These are phyloP conservation scores for Netelia virgata DNA, from an alignment of 2,888 invertebrate genomes.

Conservation along the genomic window DNA sequence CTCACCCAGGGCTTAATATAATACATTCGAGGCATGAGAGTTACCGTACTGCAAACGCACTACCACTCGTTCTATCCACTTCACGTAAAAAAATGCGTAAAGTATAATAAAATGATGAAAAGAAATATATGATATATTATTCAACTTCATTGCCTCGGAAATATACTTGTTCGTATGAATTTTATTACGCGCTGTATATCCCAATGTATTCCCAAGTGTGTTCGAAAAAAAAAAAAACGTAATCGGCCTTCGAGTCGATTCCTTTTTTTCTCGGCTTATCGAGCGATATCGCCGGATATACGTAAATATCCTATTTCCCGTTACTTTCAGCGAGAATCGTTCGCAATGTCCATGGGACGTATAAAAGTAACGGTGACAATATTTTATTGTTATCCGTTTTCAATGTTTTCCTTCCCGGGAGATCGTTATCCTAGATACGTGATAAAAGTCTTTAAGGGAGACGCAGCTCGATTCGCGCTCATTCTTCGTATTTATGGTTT, in stretches of 20 bases:
- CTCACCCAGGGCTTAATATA: constrained; percentile 10
- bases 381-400: too few species aligned
- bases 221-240: neutral
- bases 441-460: too few species aligned
- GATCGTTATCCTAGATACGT: too few species aligned
- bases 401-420: too few species aligned
- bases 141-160: constrained; percentile 8
- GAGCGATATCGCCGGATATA: neutral
- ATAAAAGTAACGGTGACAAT: neutral
- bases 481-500: too few species aligned
- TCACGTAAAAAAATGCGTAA: constrained; percentile 4
- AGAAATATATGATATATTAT: constrained; percentile 1
- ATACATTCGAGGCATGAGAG: constrained; percentile 21
- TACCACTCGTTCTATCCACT: neutral
- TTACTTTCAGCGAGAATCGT: neutral
- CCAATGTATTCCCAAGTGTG: neutral
- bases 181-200: neutral
- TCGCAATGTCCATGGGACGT: neutral
- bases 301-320: neutral
- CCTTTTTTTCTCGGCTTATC: neutral
- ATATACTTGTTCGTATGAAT: neutral
- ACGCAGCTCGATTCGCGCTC: too few species aligned
- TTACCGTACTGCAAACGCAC: neutral
- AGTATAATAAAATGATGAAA: constrained; percentile 19
- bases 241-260: neutral